Base-by-base conservation (phyloP, 2,797 vertebrate species). In the Sciaenops ocellatus region DNA sequence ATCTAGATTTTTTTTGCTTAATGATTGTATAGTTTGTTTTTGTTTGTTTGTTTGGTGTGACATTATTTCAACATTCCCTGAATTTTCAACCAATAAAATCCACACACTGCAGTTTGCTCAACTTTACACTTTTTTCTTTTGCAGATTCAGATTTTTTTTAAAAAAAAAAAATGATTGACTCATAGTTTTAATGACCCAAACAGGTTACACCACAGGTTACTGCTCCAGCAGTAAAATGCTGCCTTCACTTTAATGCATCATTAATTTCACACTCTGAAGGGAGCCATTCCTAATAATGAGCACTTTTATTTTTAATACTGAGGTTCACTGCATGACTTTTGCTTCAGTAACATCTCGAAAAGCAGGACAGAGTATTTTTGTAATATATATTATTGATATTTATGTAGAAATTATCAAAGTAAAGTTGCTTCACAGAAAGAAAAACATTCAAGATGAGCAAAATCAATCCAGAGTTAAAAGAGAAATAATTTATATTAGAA, bases 241-340 rank as follows among this genome's bases (percentile, higher is more conserved):
- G 85, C 73, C 78, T 79, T 55, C 85, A 85, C 85, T 78, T 85
- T 73, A 78, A 85, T 79, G 83, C 78, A 11, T 61, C 81, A 61
- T 85, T 82, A 78, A 85, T 82, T 82, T 84, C 70, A 78, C 83
- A 70, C 54, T 28, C 24, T 71, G 69, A 62, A 54, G 65, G 34
- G 26, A 85, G 26, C 55, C 60, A 5, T 2, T 26, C 26, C 12
- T 22, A 46, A 26, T 17, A 47, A 41, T 17, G 20, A 67, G 77
- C 17, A 12, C 42, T 46, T 65, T n/a, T 3, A 6, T 20, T 30
- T 24, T 28, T 24, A 41, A 38, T 7, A 5, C 5, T 5, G 1
- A 12, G 30, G 28, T 10, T 5, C 3, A 52, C 56, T 13, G 28
- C 55, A 3, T 3, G 22, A n/a, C 51, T 24, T 68, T 64, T 20